Evolutionary conservation across 2,888 invertebrate species (phyloP).

Genomic region (Xanthostigma xanthostigma): DNA sequence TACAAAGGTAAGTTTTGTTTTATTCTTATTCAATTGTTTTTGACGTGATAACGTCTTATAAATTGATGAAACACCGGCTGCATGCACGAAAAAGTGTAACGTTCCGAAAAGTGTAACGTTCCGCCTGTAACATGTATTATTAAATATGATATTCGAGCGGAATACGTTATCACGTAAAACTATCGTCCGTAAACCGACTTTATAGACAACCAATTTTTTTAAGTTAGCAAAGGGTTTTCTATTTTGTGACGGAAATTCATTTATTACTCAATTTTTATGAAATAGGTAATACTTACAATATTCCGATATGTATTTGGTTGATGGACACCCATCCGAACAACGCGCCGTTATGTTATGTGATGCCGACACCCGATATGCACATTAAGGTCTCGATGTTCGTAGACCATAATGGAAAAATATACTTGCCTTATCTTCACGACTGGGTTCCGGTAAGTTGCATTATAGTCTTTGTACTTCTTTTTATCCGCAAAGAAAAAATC

Average conservation of each 20-base stretch:
- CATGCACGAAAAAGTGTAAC: no score
- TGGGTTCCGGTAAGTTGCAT: slow-evolving; percentile 56
- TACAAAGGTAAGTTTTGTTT: slow-evolving; percentile 52
- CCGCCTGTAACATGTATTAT: no score
- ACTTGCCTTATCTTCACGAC: slow-evolving; percentile 90
- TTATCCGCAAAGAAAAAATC: slow-evolving; percentile 1
- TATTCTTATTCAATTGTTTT: not conserved
- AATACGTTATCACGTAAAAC: no score
- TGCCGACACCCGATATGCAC: slow-evolving; percentile 88
- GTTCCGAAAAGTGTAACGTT: no score
- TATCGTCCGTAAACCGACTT: no score
- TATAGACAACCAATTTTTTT: no score
- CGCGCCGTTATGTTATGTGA: slow-evolving; percentile 89
- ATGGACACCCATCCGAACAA: slow-evolving; percentile 95
- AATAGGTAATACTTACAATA: slow-evolving; percentile 71
- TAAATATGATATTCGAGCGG: no score
- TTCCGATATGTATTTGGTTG: slow-evolving; percentile 91
- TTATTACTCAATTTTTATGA: no score
- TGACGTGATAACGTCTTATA: no score
- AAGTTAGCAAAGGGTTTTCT: not conserved
- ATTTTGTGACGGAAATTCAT: not conserved
- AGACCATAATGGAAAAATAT: slow-evolving; percentile 89
- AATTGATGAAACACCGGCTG: no score
- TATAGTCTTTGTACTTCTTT: slow-evolving; percentile 2
- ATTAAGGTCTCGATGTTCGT: slow-evolving; percentile 91